Evolutionary conservation across 2,888 invertebrate species (phyloP).

Genomic region (Ormyrus rosae): DNA sequence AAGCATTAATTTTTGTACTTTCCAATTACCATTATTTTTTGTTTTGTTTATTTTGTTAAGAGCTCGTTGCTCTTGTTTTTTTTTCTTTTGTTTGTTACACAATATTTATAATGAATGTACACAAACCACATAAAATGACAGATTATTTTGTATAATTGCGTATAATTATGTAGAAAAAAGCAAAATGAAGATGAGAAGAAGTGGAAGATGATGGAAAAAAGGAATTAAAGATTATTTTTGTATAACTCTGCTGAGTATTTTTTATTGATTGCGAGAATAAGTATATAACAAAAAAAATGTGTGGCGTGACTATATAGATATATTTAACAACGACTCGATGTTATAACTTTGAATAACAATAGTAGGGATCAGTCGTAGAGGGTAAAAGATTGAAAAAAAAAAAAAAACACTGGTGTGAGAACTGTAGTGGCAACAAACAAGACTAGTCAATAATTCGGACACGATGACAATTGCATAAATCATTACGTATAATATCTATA

Average conservation of each 20-base stretch:
- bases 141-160: slow-evolving; percentile 51
- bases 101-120: slow-evolving; percentile 12
- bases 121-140: slow-evolving; percentile 23
- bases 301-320: slow-evolving; percentile 24
- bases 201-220: slow-evolving; percentile 31
- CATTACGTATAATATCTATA: no score
- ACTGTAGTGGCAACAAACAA: slow-evolving; percentile 27
- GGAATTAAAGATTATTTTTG: slow-evolving; percentile 53
- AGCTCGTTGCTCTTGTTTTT: slow-evolving; percentile 4
- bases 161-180: neutral
- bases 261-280: slow-evolving; percentile 46
- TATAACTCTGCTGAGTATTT: slow-evolving; percentile 55
- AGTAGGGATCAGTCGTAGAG: neutral
- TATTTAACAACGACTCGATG: slow-evolving; percentile 27
- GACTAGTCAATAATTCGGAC: slow-evolving; percentile 52
- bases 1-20: neutral
- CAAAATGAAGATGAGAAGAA: slow-evolving; percentile 6
- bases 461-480: slow-evolving; percentile 26
- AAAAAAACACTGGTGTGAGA: slow-evolving; percentile 19
- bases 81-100: slow-evolving; percentile 8
- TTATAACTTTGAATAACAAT: slow-evolving; percentile 15
- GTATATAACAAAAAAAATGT: neutral
- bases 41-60: slow-evolving; percentile 10
- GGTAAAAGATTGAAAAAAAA: slow-evolving; percentile 18
- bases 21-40: neutral